Evolutionary conservation across 2,113 vertebrate species (phyloP).

Genomic region (Montifringilla adamsi): DNA sequence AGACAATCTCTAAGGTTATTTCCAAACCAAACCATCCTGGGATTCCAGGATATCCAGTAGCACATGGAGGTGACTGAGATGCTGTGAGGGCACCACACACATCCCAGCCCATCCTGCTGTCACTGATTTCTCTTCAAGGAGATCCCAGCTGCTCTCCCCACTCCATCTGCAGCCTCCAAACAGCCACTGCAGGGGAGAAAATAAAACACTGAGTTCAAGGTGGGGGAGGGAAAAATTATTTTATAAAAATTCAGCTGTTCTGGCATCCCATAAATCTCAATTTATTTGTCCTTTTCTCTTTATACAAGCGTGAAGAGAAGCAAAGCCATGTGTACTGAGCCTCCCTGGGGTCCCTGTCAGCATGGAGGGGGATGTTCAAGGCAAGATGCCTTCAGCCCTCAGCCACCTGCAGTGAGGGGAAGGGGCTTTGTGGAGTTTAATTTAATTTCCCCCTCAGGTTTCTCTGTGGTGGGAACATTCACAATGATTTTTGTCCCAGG

Average conservation of each 20-base stretch:
- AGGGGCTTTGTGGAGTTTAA: neutral
- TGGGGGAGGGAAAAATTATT: neutral
- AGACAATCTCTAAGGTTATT: neutral
- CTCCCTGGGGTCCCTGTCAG: neutral
- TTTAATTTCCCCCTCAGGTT: neutral
- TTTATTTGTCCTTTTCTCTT: constrained; percentile 45
- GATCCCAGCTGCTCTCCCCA: neutral
- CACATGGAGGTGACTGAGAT: accelerated
- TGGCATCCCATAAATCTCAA: constrained; percentile 55
- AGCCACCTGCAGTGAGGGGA: accelerated
- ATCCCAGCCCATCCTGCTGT: neutral
- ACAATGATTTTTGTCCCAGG: neutral
- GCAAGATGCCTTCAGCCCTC: neutral
- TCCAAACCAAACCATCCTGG: neutral
- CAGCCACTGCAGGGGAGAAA: neutral
- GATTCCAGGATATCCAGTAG: neutral
- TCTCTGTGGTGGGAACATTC: neutral
- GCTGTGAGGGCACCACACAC: neutral
- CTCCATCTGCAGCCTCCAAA: constrained; percentile 26
- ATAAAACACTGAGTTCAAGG: neutral
- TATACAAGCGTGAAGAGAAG: neutral
- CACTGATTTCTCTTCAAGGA: neutral
- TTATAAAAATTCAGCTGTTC: neutral
- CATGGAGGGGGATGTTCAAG: accelerated
- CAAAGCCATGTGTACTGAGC: neutral